Percentiles rank a stretch among this genome's conserved stretches.
phyloP scores from a whole-genome alignment of 2,113 vertebrate species.

The Tringa solitaria region DNA sequence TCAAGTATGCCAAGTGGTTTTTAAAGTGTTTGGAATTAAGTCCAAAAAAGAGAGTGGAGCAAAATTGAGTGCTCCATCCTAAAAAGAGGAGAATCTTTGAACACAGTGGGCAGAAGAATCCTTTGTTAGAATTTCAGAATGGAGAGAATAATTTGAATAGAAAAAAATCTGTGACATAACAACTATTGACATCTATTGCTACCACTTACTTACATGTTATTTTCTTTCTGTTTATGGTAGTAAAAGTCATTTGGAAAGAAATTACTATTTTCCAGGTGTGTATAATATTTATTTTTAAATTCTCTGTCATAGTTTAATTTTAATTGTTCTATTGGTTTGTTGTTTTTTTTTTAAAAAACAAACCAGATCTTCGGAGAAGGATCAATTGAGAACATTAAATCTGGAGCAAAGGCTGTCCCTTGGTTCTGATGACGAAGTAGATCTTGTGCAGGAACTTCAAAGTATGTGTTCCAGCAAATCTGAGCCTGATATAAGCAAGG shows the following conservation, averaged over 20 bases:
- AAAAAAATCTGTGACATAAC: not conserved
- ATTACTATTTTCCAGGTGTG: not conserved
- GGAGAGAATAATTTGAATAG: not conserved
- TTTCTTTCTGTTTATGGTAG: not conserved
- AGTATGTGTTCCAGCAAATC: conserved; percentile 95
- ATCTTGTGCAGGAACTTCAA: conserved; percentile 90
- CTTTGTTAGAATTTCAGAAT: not conserved
- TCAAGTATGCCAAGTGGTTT: not conserved
- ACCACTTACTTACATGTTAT: not conserved
- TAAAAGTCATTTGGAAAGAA: not conserved
- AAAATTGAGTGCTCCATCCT: not conserved
- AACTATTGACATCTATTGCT: not conserved
- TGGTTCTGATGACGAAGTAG: conserved; percentile 87
- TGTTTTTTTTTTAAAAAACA: not conserved
- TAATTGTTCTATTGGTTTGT: not conserved
- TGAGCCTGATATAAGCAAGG: conserved; percentile 95
- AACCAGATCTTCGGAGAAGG: conserved; percentile 65
- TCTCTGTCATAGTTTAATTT: not conserved
- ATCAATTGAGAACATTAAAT: conserved; percentile 54
- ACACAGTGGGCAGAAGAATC: not conserved
- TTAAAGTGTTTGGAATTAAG: not conserved
- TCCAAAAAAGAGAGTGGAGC: not conserved
- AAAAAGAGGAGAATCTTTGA: not conserved
- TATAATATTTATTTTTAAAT: not conserved
- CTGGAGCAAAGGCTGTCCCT: conserved; percentile 78